Percentiles rank a stretch among this genome's conserved stretches.
These are phyloP conservation scores for Xanthorhoe designata DNA, from an alignment of 2,888 invertebrate genomes.

Conservation along the genomic window DNA sequence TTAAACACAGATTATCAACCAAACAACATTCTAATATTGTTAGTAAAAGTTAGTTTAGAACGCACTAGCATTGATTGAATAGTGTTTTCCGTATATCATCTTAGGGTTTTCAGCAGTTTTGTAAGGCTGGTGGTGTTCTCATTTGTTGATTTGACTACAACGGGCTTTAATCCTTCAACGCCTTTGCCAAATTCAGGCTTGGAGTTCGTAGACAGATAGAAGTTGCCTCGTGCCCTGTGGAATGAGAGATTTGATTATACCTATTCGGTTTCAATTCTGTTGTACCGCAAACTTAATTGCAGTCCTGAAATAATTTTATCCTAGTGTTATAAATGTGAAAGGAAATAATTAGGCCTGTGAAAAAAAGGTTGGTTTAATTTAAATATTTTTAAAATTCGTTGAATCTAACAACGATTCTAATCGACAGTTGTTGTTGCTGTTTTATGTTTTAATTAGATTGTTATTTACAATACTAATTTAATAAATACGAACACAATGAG, in stretches of 20 bases:
- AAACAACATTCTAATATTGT: conserved; percentile 18
- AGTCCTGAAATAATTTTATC: too few relatives aligned
- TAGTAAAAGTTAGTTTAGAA: conserved; percentile 29
- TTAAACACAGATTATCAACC: background rate
- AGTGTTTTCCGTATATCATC: conserved; percentile 47
- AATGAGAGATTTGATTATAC: background rate
- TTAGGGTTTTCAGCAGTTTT: conserved; percentile 55
- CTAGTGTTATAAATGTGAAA: too few relatives aligned
- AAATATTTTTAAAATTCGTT: too few relatives aligned
- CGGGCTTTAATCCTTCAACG: conserved; percentile 56
- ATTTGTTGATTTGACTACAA: conserved; percentile 44
- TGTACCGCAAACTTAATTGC: too few relatives aligned
- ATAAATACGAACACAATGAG: too few relatives aligned
- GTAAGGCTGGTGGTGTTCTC: conserved; percentile 46
- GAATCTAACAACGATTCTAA: too few relatives aligned
- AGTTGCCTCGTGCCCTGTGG: conserved; percentile 71
- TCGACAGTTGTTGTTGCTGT: too few relatives aligned
- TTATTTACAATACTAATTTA: too few relatives aligned
- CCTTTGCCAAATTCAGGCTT: conserved; percentile 62
- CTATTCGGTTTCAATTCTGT: background rate
- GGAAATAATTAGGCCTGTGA: too few relatives aligned
- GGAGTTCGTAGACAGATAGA: conserved; percentile 66
- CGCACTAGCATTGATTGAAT: conserved; percentile 28
- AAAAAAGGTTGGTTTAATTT: too few relatives aligned
- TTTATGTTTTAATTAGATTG: too few relatives aligned